Percentiles rank a stretch among this genome's conserved stretches.
Conservation (phyloP, 2,888 invertebrate species). For the Pandemis corylana region DNA sequence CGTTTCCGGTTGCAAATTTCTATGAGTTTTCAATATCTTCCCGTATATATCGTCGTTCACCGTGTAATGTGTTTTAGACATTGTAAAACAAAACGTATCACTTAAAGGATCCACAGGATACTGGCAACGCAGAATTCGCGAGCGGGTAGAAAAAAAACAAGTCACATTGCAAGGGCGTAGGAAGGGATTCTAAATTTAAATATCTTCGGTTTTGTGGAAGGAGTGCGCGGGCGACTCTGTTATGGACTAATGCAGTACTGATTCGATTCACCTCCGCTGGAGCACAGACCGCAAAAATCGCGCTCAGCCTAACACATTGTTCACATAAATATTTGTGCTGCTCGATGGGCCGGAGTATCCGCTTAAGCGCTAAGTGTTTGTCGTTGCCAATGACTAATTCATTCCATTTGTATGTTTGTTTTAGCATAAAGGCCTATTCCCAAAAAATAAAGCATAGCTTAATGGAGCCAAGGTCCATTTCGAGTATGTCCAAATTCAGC, state of each 20-base stretch:
- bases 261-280: constrained; percentile 77
- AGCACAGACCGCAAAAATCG: constrained; percentile 76
- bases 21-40: constrained; percentile 71
- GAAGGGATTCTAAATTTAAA: constrained; percentile 81
- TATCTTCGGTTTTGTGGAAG: constrained; percentile 67
- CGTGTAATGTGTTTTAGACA: constrained; percentile 73
- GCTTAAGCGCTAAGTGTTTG: constrained; percentile 45
- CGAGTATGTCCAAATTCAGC: background rate
- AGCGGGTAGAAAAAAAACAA: constrained; percentile 54
- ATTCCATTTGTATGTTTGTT: background rate
- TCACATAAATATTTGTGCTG: constrained; percentile 73
- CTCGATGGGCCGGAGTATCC: constrained; percentile 51
- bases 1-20: constrained; percentile 60
- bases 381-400: constrained; percentile 12
- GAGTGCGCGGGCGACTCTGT: constrained; percentile 78
- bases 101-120: constrained; percentile 58
- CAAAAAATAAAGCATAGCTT: background rate
- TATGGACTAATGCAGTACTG: constrained; percentile 82
- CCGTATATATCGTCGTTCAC: constrained; percentile 81
- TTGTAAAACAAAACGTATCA: constrained; percentile 52
- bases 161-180: constrained; percentile 65
- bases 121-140: constrained; percentile 64
- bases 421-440: background rate
- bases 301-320: constrained; percentile 73
- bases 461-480: constrained; percentile 14